Evolutionary conservation across 2,113 vertebrate genomes (phyloP).

Genomic region (Progne subis): DNA sequence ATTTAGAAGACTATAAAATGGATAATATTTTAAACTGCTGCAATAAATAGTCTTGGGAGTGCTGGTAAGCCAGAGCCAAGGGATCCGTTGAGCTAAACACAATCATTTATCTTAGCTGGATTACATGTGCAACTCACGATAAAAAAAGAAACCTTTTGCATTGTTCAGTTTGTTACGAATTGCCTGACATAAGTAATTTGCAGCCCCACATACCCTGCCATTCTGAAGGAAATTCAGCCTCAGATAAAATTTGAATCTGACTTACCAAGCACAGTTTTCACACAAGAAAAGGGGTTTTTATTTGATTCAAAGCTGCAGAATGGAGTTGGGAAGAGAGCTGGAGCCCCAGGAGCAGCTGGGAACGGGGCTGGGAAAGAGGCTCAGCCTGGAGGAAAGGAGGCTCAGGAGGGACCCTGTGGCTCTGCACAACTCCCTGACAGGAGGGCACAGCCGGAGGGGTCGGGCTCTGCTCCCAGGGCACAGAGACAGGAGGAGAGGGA

Average conservation of each 20-base stretch:
- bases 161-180: background rate
- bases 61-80: background rate
- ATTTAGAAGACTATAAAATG: constrained; percentile 26
- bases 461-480: background rate
- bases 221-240: background rate
- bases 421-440: background rate
- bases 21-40: constrained; percentile 40
- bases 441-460: background rate
- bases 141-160: background rate
- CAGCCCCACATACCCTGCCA: background rate
- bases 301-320: background rate
- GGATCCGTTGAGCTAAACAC: constrained; percentile 38
- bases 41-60: constrained; percentile 24
- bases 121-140: background rate
- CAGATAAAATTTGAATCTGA: background rate
- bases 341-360: background rate
- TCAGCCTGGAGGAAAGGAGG: background rate
- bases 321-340: background rate
- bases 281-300: background rate
- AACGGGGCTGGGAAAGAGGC: background rate
- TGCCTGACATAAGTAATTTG: background rate
- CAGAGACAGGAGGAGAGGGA: background rate
- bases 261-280: background rate
- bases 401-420: background rate
- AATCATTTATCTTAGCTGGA: constrained; percentile 25